Percentiles rank a stretch among this genome's conserved stretches.
phyloP scores from a whole-genome alignment of 1,140 invertebrate species.

The Euglossa dilemma region DNA sequence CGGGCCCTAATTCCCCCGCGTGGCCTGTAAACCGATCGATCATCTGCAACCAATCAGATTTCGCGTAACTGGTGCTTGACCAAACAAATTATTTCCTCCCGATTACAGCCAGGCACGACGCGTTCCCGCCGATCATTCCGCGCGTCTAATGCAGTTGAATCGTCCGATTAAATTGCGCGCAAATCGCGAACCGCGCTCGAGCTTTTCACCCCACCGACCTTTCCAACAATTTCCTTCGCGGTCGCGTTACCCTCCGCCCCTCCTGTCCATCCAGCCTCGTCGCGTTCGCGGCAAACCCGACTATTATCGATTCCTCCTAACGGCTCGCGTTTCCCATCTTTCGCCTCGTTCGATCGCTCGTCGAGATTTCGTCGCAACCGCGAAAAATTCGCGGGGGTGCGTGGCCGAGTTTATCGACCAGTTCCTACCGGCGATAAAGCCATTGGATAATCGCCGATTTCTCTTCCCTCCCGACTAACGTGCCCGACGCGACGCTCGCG shows the following conservation, averaged over 20 bases:
- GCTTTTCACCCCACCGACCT: slow-evolving; percentile 4
- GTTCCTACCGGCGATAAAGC: no score
- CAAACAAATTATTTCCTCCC: slow-evolving; percentile 78
- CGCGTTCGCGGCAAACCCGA: neutral
- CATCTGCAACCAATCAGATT: slow-evolving; percentile 69
- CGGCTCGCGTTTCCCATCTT: neutral
- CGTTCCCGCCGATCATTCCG: slow-evolving; percentile 10
- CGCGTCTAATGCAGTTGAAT: slow-evolving; percentile 26
- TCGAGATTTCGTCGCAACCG: no score
- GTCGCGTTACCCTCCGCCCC: neutral
- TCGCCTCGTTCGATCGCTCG: neutral
- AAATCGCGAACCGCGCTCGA: slow-evolving; percentile 11
- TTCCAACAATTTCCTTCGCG: slow-evolving; percentile 40
- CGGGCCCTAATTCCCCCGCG: slow-evolving; percentile 46
- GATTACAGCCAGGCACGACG: slow-evolving; percentile 66
- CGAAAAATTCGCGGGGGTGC: no score
- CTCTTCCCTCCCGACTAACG: no score
- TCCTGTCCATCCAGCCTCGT: slow-evolving; percentile 13
- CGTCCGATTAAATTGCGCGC: slow-evolving; percentile 60
- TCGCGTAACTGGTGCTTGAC: slow-evolving; percentile 54
- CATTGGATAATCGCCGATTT: no score
- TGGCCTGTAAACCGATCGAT: slow-evolving; percentile 67
- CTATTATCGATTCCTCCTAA: slow-evolving; percentile 2
- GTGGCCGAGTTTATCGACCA: no score
- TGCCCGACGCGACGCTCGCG: neutral